Evolutionary conservation across 2,888 invertebrate genomes (phyloP).

Genomic region (Machimus rusticus): DNA sequence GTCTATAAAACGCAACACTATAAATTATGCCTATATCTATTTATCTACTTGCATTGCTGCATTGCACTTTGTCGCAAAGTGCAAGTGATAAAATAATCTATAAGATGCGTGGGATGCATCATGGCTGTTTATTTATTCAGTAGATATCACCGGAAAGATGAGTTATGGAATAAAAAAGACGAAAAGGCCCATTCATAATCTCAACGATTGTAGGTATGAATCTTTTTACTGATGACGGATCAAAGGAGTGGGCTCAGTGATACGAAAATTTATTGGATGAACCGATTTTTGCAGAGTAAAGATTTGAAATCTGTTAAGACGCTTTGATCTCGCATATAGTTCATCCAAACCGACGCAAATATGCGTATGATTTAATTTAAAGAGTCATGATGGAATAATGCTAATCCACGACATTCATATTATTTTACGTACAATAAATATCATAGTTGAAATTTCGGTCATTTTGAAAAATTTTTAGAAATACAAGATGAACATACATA

Average conservation of each 20-base stretch:
- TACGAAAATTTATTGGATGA: slow-evolving; percentile 44
- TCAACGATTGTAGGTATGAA: slow-evolving; percentile 33
- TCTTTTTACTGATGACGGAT: slow-evolving; percentile 45
- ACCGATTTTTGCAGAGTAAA: slow-evolving; percentile 27
- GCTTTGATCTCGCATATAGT: not conserved
- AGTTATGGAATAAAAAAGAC: not conserved
- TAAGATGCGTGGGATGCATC: not conserved
- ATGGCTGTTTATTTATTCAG: not conserved
- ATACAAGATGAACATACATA: too few relatives aligned
- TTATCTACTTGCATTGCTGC: too few relatives aligned
- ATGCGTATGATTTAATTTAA: not conserved
- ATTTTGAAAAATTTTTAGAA: too few relatives aligned
- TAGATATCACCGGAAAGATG: not conserved
- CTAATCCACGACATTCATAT: not conserved
- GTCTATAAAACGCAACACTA: too few relatives aligned
- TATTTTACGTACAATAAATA: not conserved
- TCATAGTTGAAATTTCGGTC: too few relatives aligned
- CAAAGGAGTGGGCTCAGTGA: slow-evolving; percentile 42
- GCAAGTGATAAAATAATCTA: not conserved
- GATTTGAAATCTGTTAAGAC: not conserved
- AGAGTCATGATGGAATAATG: not conserved
- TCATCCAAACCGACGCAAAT: not conserved
- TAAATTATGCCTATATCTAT: too few relatives aligned
- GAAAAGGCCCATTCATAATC: not conserved
- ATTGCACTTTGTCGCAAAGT: not conserved